A percentile compares a stretch with the other conserved stretches of the same genome.
These are phyloP conservation scores for Tachina lurida DNA, from an alignment of 2,888 invertebrate species.

Conservation along the genomic window DNA sequence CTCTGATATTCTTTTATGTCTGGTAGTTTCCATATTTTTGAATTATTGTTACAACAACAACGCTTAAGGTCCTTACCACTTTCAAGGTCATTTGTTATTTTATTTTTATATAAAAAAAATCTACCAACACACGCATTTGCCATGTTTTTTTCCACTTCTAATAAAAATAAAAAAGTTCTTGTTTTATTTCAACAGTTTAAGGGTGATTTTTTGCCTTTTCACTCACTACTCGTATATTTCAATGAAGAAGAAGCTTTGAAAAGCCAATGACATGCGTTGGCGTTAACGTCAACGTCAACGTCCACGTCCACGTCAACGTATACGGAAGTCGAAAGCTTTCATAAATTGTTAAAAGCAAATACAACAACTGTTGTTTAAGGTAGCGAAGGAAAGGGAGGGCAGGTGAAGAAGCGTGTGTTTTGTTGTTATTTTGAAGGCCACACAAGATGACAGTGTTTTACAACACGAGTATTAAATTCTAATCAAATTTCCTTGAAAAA, in stretches of 20 bases:
- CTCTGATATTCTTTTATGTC: not conserved
- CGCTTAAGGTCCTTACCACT: constrained; percentile 48
- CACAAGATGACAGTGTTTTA: constrained; percentile 16
- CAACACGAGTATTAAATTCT: constrained; percentile 18
- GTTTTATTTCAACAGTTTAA: constrained; percentile 31
- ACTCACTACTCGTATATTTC: not conserved
- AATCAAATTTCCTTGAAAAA: not conserved
- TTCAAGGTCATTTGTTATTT: constrained; percentile 54
- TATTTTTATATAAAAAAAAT: not conserved
- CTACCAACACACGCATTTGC: constrained; percentile 1
- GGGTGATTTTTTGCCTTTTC: constrained; percentile 44
- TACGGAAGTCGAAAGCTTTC: constrained; percentile 53
- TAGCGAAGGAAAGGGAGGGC: constrained; percentile 10
- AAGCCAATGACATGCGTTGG: constrained; percentile 69
- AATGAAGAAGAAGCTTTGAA: constrained; percentile 27
- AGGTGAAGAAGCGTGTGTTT: constrained; percentile 4
- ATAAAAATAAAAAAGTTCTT: not conserved
- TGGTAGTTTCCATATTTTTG: not conserved
- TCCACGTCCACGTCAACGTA: constrained; percentile 21
- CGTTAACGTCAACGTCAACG: constrained; percentile 24
- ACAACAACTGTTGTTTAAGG: not conserved
- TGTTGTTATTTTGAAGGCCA: constrained; percentile 22
- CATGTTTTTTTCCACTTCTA: constrained; percentile 3
- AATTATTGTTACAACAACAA: constrained; percentile 28
- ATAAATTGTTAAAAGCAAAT: not conserved